Evolutionary conservation across 2,113 vertebrate species (phyloP).

Genomic region (Pluvianellus socialis): DNA sequence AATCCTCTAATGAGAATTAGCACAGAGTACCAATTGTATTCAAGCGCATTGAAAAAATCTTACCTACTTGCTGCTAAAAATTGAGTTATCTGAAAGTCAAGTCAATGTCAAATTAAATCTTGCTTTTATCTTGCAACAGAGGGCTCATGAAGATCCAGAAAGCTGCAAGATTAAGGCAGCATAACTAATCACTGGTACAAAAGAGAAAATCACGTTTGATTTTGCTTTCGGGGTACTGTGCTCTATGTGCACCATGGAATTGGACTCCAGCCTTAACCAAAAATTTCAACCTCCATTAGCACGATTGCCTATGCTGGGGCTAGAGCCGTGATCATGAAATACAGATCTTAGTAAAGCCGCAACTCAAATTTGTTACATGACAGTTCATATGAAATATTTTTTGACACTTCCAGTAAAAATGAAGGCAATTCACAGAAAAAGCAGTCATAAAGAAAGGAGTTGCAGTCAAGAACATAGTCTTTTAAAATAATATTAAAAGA

Average conservation of each 20-base stretch:
- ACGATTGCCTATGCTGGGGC: background rate
- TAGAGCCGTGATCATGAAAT: background rate
- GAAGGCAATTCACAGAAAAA: background rate
- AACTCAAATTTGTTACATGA: background rate
- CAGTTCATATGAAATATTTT: background rate
- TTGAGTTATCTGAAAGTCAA: slow-evolving; percentile 25
- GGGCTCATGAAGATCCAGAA: background rate
- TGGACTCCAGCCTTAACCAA: background rate
- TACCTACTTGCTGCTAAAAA: slow-evolving; percentile 28
- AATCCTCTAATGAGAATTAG: slow-evolving; percentile 55
- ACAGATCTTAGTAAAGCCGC: background rate
- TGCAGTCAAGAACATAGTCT: background rate
- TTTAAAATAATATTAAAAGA: background rate
- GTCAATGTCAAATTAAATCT: slow-evolving; percentile 33
- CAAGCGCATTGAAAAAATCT: slow-evolving; percentile 25
- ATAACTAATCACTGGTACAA: background rate
- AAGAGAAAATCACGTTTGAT: background rate
- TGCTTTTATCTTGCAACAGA: slow-evolving; percentile 7
- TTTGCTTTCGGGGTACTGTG: fast-evolving
- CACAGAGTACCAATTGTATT: background rate
- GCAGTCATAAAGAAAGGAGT: background rate
- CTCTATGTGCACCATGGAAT: background rate
- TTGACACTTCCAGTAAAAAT: background rate
- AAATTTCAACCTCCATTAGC: background rate
- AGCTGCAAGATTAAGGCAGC: background rate